phyloP scores from a whole-genome alignment of 2,888 invertebrate genomes.

The Agriopis marginaria region DNA sequence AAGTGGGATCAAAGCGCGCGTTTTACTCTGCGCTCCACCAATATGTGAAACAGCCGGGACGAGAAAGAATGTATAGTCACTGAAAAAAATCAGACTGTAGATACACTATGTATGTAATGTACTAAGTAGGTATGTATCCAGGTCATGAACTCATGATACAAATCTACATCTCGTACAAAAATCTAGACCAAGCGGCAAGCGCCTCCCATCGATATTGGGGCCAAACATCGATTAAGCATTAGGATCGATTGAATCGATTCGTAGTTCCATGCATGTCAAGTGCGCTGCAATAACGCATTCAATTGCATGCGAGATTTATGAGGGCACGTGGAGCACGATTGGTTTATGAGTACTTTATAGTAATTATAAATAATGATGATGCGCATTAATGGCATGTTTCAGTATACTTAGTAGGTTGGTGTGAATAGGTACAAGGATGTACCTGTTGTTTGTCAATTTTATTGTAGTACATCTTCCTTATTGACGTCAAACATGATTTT shows the following conservation, averaged over 20 bases:
- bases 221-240: conserved; percentile 39
- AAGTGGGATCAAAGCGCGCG: too few relatives aligned
- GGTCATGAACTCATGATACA: conserved; percentile 13
- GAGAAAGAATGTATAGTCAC: too few relatives aligned
- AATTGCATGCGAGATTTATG: conserved; percentile 35
- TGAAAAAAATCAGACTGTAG: too few relatives aligned
- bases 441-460: too few relatives aligned
- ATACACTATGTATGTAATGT: neutral
- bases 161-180: conserved; percentile 18
- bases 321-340: conserved; percentile 36
- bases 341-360: conserved; percentile 30
- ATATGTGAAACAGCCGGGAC: too few relatives aligned
- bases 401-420: too few relatives aligned
- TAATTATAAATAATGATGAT: conserved; percentile 21
- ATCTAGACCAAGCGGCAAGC: conserved; percentile 12
- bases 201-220: conserved; percentile 39
- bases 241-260: conserved; percentile 32
- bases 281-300: conserved; percentile 34
- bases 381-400: too few relatives aligned
- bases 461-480: too few relatives aligned
- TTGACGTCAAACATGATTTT: too few relatives aligned
- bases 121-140: neutral
- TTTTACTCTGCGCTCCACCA: too few relatives aligned
- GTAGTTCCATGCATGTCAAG: conserved; percentile 43
- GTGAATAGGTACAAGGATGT: too few relatives aligned